Conservation (phyloP, 2,113 vertebrate genomes). For the Ailuropoda melanoleuca region DNA sequence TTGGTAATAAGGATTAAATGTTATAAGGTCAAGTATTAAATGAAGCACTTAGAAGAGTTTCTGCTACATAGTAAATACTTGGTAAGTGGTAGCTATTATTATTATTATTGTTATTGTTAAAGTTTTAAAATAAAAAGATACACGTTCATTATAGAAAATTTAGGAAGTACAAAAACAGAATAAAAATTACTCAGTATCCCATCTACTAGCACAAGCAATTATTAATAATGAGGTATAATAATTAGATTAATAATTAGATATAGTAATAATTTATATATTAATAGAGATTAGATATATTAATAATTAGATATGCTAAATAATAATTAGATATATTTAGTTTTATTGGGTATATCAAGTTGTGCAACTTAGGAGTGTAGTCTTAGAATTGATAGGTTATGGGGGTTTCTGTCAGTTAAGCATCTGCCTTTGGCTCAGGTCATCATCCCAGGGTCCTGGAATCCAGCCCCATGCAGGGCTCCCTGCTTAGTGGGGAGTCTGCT, state of each 20-base stretch:
- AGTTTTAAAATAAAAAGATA: constrained; percentile 27
- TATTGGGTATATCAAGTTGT: background rate
- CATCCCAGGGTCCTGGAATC: background rate
- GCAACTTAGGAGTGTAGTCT: background rate
- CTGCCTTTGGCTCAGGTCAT: background rate
- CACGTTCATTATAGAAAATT: background rate
- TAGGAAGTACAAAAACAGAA: background rate
- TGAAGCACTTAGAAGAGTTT: background rate
- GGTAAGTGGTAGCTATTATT: background rate
- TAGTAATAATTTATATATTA: no score
- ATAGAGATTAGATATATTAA: no score
- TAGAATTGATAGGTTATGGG: background rate
- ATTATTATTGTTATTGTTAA: constrained; percentile 1
- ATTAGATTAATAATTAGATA: no score
- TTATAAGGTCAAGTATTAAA: background rate
- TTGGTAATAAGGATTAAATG: background rate
- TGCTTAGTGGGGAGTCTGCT: background rate
- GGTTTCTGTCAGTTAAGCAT: background rate
- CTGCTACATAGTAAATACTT: background rate
- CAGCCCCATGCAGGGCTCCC: background rate
- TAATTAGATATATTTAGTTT: background rate
- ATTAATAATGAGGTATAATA: background rate
- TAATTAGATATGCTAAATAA: background rate
- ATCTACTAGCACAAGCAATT: background rate
- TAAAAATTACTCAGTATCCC: background rate